Evolutionary conservation across 2,797 vertebrate species (phyloP).

Genomic region (Jordanella pulchra): DNA sequence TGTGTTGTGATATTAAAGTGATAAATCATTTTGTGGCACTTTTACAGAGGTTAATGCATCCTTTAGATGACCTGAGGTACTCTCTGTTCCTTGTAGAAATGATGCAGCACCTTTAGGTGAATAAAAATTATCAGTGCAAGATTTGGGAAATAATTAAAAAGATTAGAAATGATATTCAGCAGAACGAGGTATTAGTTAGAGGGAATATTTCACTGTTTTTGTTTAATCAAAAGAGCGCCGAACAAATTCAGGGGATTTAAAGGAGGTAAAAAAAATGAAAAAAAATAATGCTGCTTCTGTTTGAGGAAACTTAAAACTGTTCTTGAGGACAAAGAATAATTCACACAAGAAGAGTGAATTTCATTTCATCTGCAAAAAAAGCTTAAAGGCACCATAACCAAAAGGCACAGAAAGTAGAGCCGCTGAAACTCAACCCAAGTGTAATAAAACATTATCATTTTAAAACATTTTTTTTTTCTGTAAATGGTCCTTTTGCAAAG

Average conservation of each 20-base stretch:
- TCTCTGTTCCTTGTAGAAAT: constrained; percentile 14
- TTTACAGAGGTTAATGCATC: constrained; percentile 48
- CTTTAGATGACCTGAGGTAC: constrained; percentile 20
- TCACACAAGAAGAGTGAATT: background rate
- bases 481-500: background rate
- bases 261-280: background rate
- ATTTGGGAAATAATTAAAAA: constrained; percentile 9
- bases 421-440: background rate
- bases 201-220: background rate
- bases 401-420: too few relatives aligned
- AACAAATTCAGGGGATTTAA: background rate
- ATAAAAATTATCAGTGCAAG: constrained; percentile 8
- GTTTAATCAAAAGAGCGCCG: constrained; percentile 1
- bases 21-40: constrained; percentile 51
- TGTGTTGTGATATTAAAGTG: constrained; percentile 55
- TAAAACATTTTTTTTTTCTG: too few relatives aligned
- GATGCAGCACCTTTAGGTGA: constrained; percentile 14
- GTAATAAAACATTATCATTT: background rate
- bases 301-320: background rate
- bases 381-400: background rate
- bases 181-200: background rate
- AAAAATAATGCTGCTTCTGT: background rate
- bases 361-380: background rate
- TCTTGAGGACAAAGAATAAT: background rate
- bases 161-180: constrained; percentile 5